Base-by-base conservation (phyloP, 1,140 invertebrate genomes). In the Eubasilissa regina region DNA sequence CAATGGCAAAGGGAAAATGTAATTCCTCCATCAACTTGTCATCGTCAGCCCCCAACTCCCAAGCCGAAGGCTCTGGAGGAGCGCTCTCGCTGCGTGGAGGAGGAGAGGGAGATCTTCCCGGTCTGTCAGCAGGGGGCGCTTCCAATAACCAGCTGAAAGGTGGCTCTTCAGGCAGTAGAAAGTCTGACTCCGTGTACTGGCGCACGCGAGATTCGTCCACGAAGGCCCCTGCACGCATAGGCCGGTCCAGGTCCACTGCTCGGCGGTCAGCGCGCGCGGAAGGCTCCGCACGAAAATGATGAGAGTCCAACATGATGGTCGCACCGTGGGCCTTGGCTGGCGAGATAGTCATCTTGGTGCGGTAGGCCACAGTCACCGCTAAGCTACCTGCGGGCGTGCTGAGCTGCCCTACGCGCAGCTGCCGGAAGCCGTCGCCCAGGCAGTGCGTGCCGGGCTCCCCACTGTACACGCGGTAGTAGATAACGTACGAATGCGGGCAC, bases 341-440 rank as follows among this genome's bases (percentile, higher is more conserved):
- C 3, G 95, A 94, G 85, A 97, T 96, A 1, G 96, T 95, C 90
- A 97, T 93, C 88, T 97, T 96, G 4, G 95, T 97, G 83, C 96
- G 91, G 85, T 97, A 97, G 0, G 93, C 93, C 11, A 97, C 93
- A 10, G 93, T 92, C 81, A 97, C 91, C 75, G 93, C 91, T 48
- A 97, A 89, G 0, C 93, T 95, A 13, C 96, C 96, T 75, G 94
- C 90, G 43, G 95, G 95, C 15, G 96, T 97, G 84, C 93, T 93
- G 3, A 97, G 88, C 84, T 96, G 92, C 3, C 96, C 96, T 55
- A 97, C 94, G 85, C 93, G 92, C 84, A 89, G 83, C 8, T 17
- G 19, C 17, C 53, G 21, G 9, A 56, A 43, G 70, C 75, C 58
- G 17, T 66, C 60, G 88, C 94, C 95, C 82, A 97, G 89, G 53